phyloP scores from a whole-genome alignment of 2,113 vertebrate genomes.

The Eidolon helvum region DNA sequence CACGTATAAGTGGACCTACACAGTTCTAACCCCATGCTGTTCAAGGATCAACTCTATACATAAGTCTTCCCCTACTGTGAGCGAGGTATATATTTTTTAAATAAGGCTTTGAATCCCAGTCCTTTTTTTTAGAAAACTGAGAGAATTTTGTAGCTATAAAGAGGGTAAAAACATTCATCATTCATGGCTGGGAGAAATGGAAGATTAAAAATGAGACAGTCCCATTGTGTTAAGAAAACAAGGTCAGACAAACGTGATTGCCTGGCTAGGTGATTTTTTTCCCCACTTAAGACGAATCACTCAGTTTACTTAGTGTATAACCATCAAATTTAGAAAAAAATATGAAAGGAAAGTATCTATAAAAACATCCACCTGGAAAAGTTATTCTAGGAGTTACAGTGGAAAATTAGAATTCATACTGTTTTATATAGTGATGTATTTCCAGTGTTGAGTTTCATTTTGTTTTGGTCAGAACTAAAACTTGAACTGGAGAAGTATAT shows the following conservation, averaged over 20 bases:
- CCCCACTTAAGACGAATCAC: not conserved
- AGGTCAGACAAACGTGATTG: not conserved
- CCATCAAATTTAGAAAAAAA: not conserved
- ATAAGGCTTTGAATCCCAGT: not conserved
- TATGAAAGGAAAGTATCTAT: not conserved
- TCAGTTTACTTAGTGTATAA: not conserved
- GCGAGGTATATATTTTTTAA: not conserved
- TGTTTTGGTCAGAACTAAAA: not conserved
- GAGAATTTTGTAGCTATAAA: not conserved
- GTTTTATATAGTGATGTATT: not conserved
- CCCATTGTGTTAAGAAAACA: constrained; percentile 1
- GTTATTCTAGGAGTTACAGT: not conserved
- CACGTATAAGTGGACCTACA: not conserved
- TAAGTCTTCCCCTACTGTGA: not conserved
- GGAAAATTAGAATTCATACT: not conserved
- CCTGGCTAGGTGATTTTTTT: not conserved
- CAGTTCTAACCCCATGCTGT: not conserved
- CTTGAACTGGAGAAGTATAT: not conserved
- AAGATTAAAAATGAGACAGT: not conserved
- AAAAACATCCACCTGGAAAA: not conserved
- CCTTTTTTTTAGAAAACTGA: not conserved
- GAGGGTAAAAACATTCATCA: not conserved
- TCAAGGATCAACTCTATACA: not conserved
- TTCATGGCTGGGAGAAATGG: not conserved
- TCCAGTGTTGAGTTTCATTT: not conserved